Evolutionary conservation across 2,113 vertebrate species (phyloP), one percentile per base, ranked within the genome.

Genomic region (Hemicordylus capensis): DNA sequence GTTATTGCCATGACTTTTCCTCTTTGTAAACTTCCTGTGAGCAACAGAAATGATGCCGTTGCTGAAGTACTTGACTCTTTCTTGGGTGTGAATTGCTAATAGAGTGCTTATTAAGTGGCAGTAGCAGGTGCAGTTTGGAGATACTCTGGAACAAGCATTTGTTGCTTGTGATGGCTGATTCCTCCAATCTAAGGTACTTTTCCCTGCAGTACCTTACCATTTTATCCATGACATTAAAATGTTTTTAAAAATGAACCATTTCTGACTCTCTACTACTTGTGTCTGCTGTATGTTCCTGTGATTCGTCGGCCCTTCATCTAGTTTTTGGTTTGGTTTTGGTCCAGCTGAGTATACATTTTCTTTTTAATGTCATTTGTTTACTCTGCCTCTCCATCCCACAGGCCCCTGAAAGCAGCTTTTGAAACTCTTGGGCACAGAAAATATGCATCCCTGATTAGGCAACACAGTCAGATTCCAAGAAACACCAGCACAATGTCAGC

Each of bases 11-110:
- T 67, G 63, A 66, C 44, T 19, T 48, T 64, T 63, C 39, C 1
- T 63, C 22, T 28, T 4, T 24, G 11, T 34, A 6, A 0, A 0
- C 11, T 37, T n/a, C 2, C 1, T 1, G 0, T 0, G 24, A 15
- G 0, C 42, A 44, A 58, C 51, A 28, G 20, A 28, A 73, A 10
- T 34, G 46, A 48, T 24, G 24, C 15, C 19, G 24, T 34, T 26
- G 72, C 76, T 54, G 7, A 74, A 39, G 37, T 48, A 46, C 14
- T 2, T 31, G 4, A 46, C 1, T 64, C 39, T 8, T 44, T 64
- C 22, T 63, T 37, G 82, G 51, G 20, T n/a, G 42, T 17, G 39
- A 9, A 69, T 77, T 76, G 28, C 86, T 83, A 76, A 10, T 0
- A 0, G 39, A 12, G n/a, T 26, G 42, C 1, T 0, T 11, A 4